These are phyloP conservation scores for Aptenodytes forsteri DNA, from an alignment of 2,113 vertebrate genomes.

Conservation along the genomic window DNA sequence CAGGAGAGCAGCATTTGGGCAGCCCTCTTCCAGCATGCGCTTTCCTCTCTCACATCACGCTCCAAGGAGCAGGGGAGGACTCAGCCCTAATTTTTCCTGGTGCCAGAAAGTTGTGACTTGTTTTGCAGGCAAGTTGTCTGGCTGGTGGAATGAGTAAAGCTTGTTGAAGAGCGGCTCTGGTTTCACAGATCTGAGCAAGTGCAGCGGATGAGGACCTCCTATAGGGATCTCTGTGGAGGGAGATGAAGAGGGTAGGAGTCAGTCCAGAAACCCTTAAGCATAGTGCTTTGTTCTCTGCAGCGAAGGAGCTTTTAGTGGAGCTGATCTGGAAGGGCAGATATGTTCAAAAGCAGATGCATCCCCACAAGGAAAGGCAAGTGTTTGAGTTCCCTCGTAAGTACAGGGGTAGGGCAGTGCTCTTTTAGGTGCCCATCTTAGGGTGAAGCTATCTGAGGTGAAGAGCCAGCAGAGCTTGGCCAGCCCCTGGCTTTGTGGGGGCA, in stretches of 20 bases:
- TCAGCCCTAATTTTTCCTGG: not conserved
- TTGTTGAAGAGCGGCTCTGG: not conserved
- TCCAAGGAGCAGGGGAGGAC: not conserved
- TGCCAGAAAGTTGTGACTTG: not conserved
- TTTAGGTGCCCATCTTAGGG: not conserved
- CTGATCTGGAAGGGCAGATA: not conserved
- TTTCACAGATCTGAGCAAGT: not conserved
- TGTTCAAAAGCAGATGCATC: not conserved
- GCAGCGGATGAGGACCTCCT: not conserved
- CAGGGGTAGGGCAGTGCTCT: not conserved
- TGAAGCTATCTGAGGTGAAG: not conserved
- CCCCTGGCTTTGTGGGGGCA: not conserved
- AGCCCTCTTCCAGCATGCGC: not conserved
- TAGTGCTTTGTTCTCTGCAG: constrained; percentile 6
- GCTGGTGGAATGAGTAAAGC: constrained; percentile 18
- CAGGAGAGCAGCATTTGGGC: not conserved
- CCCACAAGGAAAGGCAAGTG: not conserved
- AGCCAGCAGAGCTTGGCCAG: not conserved
- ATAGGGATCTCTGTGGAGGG: not conserved
- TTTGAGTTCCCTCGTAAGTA: not conserved
- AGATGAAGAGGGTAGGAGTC: not conserved
- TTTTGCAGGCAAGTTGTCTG: not conserved
- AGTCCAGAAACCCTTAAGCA: not conserved
- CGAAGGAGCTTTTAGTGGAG: not conserved
- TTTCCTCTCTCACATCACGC: not conserved